phyloP scores from a whole-genome alignment of 2,888 invertebrate species.

The Lutraria lutraria region DNA sequence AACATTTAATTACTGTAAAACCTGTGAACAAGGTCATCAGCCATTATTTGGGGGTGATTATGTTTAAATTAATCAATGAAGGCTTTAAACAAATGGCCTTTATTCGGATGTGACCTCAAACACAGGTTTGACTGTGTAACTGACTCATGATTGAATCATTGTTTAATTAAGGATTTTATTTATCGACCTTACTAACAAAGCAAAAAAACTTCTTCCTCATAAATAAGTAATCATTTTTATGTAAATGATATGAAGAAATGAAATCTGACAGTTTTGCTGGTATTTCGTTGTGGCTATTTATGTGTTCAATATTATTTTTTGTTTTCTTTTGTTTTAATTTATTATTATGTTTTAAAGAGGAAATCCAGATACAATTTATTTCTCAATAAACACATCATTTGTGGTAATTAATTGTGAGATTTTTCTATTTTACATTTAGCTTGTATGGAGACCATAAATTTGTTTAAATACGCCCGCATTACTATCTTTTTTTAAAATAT shows the following conservation, averaged over 20 bases:
- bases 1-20: too few species aligned
- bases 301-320: background rate
- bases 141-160: background rate
- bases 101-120: too few species aligned
- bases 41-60: background rate
- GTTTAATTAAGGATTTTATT: background rate
- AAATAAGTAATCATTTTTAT: background rate
- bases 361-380: background rate
- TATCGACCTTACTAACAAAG: background rate
- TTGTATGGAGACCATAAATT: too few species aligned
- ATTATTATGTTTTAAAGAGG: background rate
- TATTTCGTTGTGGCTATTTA: background rate
- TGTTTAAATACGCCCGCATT: too few species aligned
- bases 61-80: too few species aligned
- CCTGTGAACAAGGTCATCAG: background rate
- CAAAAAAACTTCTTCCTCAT: background rate
- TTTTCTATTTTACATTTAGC: too few species aligned
- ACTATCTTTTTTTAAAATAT: too few species aligned
- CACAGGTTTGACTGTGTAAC: background rate
- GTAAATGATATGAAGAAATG: background rate
- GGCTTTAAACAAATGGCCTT: too few species aligned
- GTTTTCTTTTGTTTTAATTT: background rate
- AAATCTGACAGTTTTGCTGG: background rate
- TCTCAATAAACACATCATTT: too few species aligned
- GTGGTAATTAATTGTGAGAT: too few species aligned